Conservation (phyloP, 2,797 vertebrate species). For the Gobionotothen gibberifrons region DNA sequence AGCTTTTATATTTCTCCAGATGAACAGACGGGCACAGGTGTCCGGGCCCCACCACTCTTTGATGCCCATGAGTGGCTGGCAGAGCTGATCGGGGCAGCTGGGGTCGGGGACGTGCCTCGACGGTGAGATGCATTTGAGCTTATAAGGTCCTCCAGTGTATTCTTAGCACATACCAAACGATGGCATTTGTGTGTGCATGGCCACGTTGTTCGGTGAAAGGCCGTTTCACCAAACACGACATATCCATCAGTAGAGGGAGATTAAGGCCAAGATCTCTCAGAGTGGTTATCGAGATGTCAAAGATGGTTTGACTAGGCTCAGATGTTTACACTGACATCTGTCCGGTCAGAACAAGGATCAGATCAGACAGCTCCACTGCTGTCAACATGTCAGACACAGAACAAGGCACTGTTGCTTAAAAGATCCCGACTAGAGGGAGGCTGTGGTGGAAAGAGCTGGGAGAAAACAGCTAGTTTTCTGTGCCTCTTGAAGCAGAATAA, state of each 20-base stretch:
- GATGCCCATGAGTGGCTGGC: slow-evolving; percentile 61
- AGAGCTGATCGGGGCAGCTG: slow-evolving; percentile 59
- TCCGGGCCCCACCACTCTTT: slow-evolving; percentile 57
- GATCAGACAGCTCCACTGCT: slow-evolving; percentile 50
- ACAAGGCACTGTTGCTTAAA: slow-evolving; percentile 32
- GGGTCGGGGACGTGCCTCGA: slow-evolving; percentile 60
- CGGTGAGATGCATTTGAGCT: slow-evolving; percentile 33
- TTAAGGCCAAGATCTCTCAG: slow-evolving; percentile 10
- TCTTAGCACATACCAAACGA: slow-evolving; percentile 48
- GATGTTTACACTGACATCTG: slow-evolving; percentile 59
- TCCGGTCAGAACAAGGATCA: slow-evolving; percentile 56
- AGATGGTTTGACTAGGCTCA: slow-evolving; percentile 36
- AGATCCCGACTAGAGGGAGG: slow-evolving; percentile 43
- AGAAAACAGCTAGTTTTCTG: slow-evolving; percentile 46
- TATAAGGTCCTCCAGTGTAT: slow-evolving; percentile 49
- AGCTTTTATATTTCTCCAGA: slow-evolving; percentile 33
- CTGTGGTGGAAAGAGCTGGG: slow-evolving; percentile 27
- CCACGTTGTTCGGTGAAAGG: slow-evolving; percentile 18
- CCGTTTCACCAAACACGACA: slow-evolving; percentile 22
- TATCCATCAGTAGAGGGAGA: slow-evolving; percentile 9
- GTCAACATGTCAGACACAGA: slow-evolving; percentile 51
- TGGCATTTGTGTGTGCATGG: not conserved
- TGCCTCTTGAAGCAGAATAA: slow-evolving; percentile 34
- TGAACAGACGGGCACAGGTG: slow-evolving; percentile 65
- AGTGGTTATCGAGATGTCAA: slow-evolving; percentile 28